Conservation (phyloP, 64 coral and sea anemone genomes). For the Catalaphyllia jardinei region DNA sequence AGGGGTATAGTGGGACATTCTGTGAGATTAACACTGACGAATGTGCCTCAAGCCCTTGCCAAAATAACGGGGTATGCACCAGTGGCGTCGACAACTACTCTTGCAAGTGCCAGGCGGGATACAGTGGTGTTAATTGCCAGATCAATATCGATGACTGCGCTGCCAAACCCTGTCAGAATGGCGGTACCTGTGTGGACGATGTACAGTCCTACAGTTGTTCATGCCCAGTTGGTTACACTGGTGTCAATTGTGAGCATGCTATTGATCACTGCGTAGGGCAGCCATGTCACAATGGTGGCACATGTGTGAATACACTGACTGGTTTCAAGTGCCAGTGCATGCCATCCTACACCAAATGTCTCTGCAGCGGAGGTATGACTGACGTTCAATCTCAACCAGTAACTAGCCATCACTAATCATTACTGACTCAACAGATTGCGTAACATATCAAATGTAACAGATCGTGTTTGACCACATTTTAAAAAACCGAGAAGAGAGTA, state of each 20-base stretch:
- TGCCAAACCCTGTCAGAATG: not conserved
- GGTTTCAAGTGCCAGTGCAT: constrained; percentile 8
- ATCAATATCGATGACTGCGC: constrained; percentile 46
- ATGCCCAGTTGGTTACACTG: not conserved
- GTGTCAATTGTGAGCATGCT: not conserved
- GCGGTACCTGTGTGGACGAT: constrained; percentile 2
- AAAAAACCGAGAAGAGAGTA: no score
- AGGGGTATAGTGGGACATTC: not conserved
- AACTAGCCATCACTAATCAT: no score
- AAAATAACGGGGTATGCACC: constrained; percentile 31
- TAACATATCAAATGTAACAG: no score
- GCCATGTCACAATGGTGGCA: not conserved
- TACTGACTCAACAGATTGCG: no score
- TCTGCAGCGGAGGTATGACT: not conserved
- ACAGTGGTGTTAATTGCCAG: constrained; percentile 33
- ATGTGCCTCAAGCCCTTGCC: constrained; percentile 7
- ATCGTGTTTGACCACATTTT: no score
- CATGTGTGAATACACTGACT: not conserved
- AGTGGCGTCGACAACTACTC: constrained; percentile 6
- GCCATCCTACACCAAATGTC: not conserved
- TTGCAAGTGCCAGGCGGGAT: constrained; percentile 42
- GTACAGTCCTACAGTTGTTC: not conserved
- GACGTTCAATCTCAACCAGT: not conserved
- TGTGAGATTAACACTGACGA: constrained; percentile 10
- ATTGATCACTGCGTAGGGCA: not conserved